Evolutionary conservation across 1,140 invertebrate genomes (phyloP).

Genomic region (Drosophila nannoptera): DNA sequence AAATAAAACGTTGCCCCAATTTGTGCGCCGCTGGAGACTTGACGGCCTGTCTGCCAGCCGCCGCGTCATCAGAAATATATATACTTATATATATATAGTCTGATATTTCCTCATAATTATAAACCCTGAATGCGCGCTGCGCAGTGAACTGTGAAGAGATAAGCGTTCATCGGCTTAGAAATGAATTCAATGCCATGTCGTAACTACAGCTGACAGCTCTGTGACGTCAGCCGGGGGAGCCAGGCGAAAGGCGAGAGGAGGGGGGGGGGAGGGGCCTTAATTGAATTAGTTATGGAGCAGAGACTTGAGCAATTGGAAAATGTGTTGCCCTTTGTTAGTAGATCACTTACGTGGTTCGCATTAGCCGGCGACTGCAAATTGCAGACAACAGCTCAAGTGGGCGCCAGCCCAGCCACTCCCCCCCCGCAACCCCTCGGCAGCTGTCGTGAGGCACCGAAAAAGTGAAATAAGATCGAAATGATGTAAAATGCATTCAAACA

Average conservation of each 20-base stretch:
- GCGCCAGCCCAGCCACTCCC: background rate
- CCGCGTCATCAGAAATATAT: constrained; percentile 31
- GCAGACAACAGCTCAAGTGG: constrained; percentile 20
- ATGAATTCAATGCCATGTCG: constrained; percentile 35
- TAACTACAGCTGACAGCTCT: background rate
- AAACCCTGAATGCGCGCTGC: constrained; percentile 21
- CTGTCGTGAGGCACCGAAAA: constrained; percentile 26
- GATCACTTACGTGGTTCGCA: constrained; percentile 17
- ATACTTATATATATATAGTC: constrained; percentile 11
- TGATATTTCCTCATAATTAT: constrained; percentile 29
- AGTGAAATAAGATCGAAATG: constrained; percentile 46
- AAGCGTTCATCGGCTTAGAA: constrained; percentile 33
- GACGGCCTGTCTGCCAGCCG: constrained; percentile 10
- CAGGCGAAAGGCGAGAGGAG: too few species aligned
- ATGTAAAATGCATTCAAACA: constrained; percentile 52
- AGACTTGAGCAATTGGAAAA: constrained; percentile 11
- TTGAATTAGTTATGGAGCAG: constrained; percentile 28
- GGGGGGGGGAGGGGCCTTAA: constrained; percentile 9
- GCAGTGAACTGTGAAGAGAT: constrained; percentile 38
- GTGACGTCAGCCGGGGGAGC: constrained; percentile 24
- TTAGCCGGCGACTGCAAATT: constrained; percentile 29
- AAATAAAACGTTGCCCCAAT: constrained; percentile 66
- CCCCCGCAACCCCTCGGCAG: background rate
- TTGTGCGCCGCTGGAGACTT: constrained; percentile 40
- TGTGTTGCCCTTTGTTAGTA: constrained; percentile 13